phyloP scores from a whole-genome alignment of 2,113 vertebrate species.

The Psephotus haematonotus region DNA sequence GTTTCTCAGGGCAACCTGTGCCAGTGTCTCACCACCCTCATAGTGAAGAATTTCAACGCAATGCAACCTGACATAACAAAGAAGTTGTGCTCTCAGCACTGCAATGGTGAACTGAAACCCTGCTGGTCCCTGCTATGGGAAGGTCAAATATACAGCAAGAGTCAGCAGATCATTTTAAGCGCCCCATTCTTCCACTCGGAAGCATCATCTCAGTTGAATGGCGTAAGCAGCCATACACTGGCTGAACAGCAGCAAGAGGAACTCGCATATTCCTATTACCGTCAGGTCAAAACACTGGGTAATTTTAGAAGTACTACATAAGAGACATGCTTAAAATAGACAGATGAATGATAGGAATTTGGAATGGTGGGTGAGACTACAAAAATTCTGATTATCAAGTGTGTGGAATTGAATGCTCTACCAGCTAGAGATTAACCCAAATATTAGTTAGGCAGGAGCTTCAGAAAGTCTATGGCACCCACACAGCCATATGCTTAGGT shows the following conservation, averaged over 20 bases:
- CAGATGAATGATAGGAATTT: slow-evolving; percentile 24
- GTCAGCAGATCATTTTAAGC: not conserved
- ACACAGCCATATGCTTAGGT: slow-evolving; percentile 14
- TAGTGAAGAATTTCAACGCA: not conserved
- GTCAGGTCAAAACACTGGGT: not conserved
- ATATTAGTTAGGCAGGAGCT: slow-evolving; percentile 21
- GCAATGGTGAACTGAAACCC: not conserved
- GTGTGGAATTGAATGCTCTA: not conserved
- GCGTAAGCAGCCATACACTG: not conserved
- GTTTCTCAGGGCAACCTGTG: not conserved
- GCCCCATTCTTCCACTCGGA: not conserved
- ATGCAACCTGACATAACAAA: not conserved
- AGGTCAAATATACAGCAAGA: not conserved
- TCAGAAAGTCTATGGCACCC: not conserved
- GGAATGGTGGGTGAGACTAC: not conserved
- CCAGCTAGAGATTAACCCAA: slow-evolving; percentile 5
- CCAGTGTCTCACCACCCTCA: not conserved
- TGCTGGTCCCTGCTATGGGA: not conserved
- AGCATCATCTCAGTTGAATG: not conserved
- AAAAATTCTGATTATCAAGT: slow-evolving; percentile 12
- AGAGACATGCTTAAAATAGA: slow-evolving; percentile 23
- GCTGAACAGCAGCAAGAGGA: not conserved
- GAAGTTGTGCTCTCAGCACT: not conserved
- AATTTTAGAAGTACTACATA: slow-evolving; percentile 34
- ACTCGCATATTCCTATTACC: not conserved